Evolutionary conservation across 2,888 invertebrate species (phyloP).

Genomic region (Protonemura montana): DNA sequence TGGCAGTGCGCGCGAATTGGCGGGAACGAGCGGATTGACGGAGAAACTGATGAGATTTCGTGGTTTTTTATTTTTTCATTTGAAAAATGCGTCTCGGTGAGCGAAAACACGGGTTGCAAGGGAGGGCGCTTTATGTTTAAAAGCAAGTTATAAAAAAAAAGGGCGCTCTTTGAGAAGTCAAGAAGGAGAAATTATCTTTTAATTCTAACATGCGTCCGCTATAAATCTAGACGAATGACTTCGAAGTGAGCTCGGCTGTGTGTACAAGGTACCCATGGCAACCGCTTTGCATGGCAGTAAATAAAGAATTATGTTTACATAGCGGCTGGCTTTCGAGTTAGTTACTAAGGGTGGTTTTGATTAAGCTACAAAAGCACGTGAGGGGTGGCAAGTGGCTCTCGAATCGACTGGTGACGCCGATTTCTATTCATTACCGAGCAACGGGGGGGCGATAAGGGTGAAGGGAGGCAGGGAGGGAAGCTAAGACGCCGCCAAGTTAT

Average conservation of each 20-base stretch:
- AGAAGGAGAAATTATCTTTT: not conserved
- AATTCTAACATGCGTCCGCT: not conserved
- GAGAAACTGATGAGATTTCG: not conserved
- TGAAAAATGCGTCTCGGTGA: too few relatives aligned
- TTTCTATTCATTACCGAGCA: not conserved
- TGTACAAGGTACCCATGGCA: not conserved
- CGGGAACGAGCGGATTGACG: not conserved
- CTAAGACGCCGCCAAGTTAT: too few relatives aligned
- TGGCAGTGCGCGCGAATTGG: not conserved
- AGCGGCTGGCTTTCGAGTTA: not conserved
- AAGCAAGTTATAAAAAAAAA: too few relatives aligned
- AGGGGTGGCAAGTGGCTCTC: not conserved
- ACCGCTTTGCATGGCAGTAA: constrained; percentile 7
- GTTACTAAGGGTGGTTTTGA: not conserved
- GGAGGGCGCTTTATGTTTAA: too few relatives aligned
- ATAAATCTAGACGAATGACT: not conserved
- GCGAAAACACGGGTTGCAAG: too few relatives aligned
- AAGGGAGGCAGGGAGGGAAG: too few relatives aligned
- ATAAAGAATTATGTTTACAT: not conserved
- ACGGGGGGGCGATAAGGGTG: not conserved
- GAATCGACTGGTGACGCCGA: not conserved
- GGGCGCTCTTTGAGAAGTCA: not conserved
- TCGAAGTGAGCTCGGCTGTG: not conserved
- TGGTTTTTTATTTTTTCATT: too few relatives aligned
- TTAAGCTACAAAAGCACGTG: not conserved